These are phyloP conservation scores for Napeogenes inachia DNA, from an alignment of 2,888 invertebrate genomes.

Conservation along the genomic window DNA sequence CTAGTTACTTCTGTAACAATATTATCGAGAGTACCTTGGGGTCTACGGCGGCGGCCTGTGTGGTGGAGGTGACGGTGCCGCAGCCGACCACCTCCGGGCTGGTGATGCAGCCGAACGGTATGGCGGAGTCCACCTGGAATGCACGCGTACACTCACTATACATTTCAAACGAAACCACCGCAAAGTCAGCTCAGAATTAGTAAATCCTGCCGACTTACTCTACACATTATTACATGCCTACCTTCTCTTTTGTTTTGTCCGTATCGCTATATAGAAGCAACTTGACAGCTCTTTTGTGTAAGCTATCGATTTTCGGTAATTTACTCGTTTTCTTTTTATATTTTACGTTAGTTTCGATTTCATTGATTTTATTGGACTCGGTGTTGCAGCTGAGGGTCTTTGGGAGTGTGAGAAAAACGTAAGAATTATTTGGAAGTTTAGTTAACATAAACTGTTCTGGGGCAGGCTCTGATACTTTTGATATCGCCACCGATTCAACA, in stretches of 20 bases:
- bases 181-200: constrained; percentile 46
- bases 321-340: constrained; percentile 31
- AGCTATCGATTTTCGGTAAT: constrained; percentile 19
- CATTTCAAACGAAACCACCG: background rate
- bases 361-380: constrained; percentile 31
- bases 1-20: background rate
- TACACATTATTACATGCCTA: constrained; percentile 30
- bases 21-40: constrained; percentile 51
- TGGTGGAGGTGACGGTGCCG: constrained; percentile 61
- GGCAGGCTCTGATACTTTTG: constrained; percentile 2
- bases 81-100: constrained; percentile 71
- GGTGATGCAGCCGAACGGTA: constrained; percentile 75
- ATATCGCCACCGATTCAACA: constrained; percentile 2
- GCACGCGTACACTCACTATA: constrained; percentile 19
- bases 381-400: constrained; percentile 44
- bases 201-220: constrained; percentile 33
- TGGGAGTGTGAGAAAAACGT: constrained; percentile 56
- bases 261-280: constrained; percentile 54
- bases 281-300: constrained; percentile 53
- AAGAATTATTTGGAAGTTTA: constrained; percentile 55
- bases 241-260: constrained; percentile 37
- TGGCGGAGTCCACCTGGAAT: constrained; percentile 69
- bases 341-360: constrained; percentile 33
- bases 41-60: constrained; percentile 56
- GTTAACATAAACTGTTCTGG: constrained; percentile 38